Percentiles rank a stretch among this genome's conserved stretches.
phyloP scores from a whole-genome alignment of 37 sponge, comb jelly and placozoan genomes.

The Aplysina aerophoba region DNA sequence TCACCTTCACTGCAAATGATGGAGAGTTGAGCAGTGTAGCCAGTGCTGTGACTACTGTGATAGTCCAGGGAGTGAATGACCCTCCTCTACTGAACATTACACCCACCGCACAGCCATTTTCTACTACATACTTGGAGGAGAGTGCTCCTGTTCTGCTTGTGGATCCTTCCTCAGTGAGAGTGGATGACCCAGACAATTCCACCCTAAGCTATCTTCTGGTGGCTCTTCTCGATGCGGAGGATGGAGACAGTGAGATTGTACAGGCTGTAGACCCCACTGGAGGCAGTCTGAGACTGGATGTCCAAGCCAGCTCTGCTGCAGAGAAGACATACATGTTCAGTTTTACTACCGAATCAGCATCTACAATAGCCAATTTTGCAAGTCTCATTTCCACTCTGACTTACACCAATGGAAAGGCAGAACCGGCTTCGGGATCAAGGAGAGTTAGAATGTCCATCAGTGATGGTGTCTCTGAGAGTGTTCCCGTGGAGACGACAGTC shows the following conservation, averaged over 20 bases:
- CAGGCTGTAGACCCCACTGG: constrained; percentile 26
- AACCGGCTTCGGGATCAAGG: constrained; percentile 63
- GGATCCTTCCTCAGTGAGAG: background rate
- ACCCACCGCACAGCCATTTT: background rate
- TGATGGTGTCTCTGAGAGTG: constrained; percentile 57
- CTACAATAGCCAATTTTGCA: constrained; percentile 42
- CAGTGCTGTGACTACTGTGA: constrained; percentile 19
- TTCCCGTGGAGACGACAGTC: constrained; percentile 21
- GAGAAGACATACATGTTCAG: constrained; percentile 32
- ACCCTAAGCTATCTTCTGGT: constrained; percentile 35
- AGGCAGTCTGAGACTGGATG: background rate
- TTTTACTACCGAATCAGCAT: constrained; percentile 24
- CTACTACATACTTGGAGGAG: constrained; percentile 45
- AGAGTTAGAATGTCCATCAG: constrained; percentile 23
- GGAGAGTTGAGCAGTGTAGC: constrained; percentile 42
- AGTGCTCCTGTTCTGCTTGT: constrained; percentile 29
- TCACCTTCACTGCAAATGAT: constrained; percentile 40
- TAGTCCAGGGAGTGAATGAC: constrained; percentile 55
- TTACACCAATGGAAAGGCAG: constrained; percentile 39
- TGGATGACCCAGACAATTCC: constrained; percentile 50
- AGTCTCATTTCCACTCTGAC: constrained; percentile 48
- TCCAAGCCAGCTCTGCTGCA: background rate
- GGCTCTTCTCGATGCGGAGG: constrained; percentile 11
- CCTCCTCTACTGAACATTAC: constrained; percentile 21
- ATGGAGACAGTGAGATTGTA: constrained; percentile 56